phyloP scores from a whole-genome alignment of 1,140 invertebrate genomes.

The Glomeris maerens region DNA sequence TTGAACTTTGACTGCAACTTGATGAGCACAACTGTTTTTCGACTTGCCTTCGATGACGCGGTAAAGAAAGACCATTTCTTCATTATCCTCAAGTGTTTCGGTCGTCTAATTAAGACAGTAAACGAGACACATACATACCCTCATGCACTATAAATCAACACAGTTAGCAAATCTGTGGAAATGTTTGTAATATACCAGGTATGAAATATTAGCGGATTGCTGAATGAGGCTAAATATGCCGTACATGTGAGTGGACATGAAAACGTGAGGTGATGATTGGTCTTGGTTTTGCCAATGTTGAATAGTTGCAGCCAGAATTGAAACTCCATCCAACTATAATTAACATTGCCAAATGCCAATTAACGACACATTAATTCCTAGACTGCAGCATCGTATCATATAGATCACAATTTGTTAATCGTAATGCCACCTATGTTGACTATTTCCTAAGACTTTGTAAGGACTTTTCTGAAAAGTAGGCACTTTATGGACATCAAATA shows the following conservation, averaged over 20 bases:
- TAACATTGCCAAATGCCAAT: neutral
- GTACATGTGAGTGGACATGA: constrained; percentile 63
- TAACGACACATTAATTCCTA: neutral
- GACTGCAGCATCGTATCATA: neutral
- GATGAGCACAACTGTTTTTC: too few relatives aligned
- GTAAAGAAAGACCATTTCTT: too few relatives aligned
- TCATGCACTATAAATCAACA: too few relatives aligned
- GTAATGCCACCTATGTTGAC: neutral
- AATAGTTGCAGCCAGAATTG: constrained; percentile 49
- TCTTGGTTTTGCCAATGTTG: constrained; percentile 43
- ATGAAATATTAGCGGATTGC: too few relatives aligned
- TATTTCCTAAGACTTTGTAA: neutral
- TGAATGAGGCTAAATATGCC: too few relatives aligned
- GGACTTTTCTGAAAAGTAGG: neutral
- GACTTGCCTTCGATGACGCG: too few relatives aligned
- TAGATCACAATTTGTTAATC: neutral
- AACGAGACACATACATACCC: too few relatives aligned
- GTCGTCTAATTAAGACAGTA: too few relatives aligned
- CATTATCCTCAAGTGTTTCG: too few relatives aligned
- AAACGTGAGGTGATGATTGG: constrained; percentile 49
- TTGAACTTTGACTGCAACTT: too few relatives aligned
- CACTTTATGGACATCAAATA: constrained; percentile 1
- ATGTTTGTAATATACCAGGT: too few relatives aligned
- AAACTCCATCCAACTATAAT: constrained; percentile 46
- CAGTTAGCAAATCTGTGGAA: too few relatives aligned